A percentile compares a stretch with the other conserved stretches of the same genome.
phyloP scores from a whole-genome alignment of 2,113 vertebrate genomes.

The Ardeotis arabs region DNA sequence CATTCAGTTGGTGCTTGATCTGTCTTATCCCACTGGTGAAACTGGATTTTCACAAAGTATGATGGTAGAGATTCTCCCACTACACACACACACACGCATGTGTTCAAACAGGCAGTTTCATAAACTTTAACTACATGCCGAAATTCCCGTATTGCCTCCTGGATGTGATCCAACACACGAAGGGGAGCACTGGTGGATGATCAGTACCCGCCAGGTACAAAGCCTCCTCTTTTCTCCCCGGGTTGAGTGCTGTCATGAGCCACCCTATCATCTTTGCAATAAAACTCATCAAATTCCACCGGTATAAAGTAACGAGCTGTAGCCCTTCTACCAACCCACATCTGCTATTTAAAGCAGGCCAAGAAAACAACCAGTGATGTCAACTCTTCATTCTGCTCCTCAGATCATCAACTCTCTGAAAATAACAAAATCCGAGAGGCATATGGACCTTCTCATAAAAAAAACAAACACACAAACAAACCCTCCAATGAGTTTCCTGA shows the following conservation, averaged over 20 bases:
- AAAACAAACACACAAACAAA: conserved; percentile 65
- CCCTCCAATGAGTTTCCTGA: conserved; percentile 41
- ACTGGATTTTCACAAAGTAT: not conserved
- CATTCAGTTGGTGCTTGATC: not conserved
- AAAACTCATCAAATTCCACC: conserved; percentile 31
- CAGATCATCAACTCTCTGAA: conserved; percentile 51
- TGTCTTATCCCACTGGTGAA: not conserved
- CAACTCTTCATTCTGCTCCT: conserved; percentile 44
- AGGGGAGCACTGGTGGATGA: not conserved
- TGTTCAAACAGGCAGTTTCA: conserved; percentile 8
- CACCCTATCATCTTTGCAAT: not conserved
- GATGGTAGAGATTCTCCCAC: not conserved
- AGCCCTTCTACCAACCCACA: conserved; percentile 35
- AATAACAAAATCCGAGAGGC: conserved; percentile 61
- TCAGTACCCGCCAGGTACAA: conserved; percentile 29
- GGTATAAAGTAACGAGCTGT: not conserved
- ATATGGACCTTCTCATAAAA: conserved; percentile 67
- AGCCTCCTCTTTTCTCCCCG: conserved; percentile 18
- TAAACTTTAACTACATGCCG: conserved; percentile 31
- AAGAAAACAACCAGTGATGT: conserved; percentile 34
- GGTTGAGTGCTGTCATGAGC: not conserved
- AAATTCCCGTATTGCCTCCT: conserved; percentile 32
- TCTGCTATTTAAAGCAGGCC: conserved; percentile 51
- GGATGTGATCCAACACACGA: not conserved
- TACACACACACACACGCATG: not conserved